Evolutionary conservation across 2,888 invertebrate species (phyloP), one percentile per base, ranked within the genome.

Genomic region (Diloba caeruleocephala): DNA sequence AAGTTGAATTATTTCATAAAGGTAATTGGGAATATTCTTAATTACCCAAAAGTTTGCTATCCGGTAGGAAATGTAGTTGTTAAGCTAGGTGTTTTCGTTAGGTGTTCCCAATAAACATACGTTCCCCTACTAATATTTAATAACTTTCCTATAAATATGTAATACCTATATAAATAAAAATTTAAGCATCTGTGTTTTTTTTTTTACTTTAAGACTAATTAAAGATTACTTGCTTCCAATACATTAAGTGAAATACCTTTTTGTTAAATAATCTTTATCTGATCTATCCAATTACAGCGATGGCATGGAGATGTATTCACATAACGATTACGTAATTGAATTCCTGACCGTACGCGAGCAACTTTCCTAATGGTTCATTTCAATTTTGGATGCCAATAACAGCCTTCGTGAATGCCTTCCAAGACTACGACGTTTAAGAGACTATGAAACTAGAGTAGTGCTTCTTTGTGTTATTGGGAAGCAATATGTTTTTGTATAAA

Each of bases 351-450:
- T 32, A 36, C 17, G 44, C 49, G 46, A 58, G 50, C 56, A 64
- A 56, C 54, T 61, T 36, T 60, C 53, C 57, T 69, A 77, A 76
- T 77, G 72, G 75, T 64, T 75, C 70, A 76, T 76, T 76, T 71
- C 70, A 74, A 74, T 76, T 76, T 75, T 68, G 64, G 65, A 71
- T 69, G 69, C 65, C 70, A 61, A 68, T 69, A 64, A 76, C 77
- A 77, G 66, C 74, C 67, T 64, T 73, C 63, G 51, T 50, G 62
- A 69, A 62, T 62, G 63, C 45, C 57, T 54, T 50, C 52, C 49
- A 34, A 39, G 49, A 42, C 62, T 49, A 31, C 43, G 33, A 39
- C 37, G 50, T 45, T 61, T 37, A 65, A 58, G 53, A 42, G 26
- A 54, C 44, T 32, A 21, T 51, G 51, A 36, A 41, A 52, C 29